phyloP scores from a whole-genome alignment of 2,797 vertebrate genomes.

The Bovichtus variegatus region DNA sequence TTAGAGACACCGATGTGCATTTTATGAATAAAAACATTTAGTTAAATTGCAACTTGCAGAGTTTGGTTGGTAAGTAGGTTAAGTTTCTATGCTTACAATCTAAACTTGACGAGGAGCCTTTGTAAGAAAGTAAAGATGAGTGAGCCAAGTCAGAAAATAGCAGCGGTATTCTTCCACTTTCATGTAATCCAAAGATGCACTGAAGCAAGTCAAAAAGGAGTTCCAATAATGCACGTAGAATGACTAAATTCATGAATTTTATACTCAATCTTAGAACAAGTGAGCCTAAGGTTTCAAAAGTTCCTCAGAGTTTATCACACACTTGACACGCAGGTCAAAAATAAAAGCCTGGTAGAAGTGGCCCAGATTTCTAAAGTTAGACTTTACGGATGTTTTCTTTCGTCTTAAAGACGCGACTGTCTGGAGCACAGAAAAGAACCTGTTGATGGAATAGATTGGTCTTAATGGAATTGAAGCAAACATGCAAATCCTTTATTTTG shows the following conservation, averaged over 20 bases:
- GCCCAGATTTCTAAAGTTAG: not conserved
- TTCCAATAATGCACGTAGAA: not conserved
- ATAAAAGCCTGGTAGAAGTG: not conserved
- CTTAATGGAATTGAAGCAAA: conserved; percentile 43
- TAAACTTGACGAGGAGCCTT: not conserved
- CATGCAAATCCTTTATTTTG: conserved; percentile 52
- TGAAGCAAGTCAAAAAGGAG: not conserved
- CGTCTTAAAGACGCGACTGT: not conserved
- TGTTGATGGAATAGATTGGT: conserved; percentile 36
- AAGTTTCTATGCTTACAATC: not conserved
- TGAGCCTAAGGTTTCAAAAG: not conserved
- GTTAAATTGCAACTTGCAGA: not conserved
- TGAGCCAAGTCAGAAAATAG: not conserved
- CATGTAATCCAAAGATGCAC: not conserved
- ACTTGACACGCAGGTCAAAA: not conserved
- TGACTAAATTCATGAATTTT: not conserved
- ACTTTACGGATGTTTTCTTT: conserved; percentile 10
- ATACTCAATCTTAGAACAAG: not conserved
- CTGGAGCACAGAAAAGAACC: conserved; percentile 25
- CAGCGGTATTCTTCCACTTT: not conserved
- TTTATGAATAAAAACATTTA: not conserved
- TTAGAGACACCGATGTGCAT: not conserved
- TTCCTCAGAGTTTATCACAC: not conserved
- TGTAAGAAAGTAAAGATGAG: not conserved
- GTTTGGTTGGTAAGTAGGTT: not conserved